Base-by-base conservation (phyloP, 1,140 invertebrate genomes). In the Drosophila elegans region DNA sequence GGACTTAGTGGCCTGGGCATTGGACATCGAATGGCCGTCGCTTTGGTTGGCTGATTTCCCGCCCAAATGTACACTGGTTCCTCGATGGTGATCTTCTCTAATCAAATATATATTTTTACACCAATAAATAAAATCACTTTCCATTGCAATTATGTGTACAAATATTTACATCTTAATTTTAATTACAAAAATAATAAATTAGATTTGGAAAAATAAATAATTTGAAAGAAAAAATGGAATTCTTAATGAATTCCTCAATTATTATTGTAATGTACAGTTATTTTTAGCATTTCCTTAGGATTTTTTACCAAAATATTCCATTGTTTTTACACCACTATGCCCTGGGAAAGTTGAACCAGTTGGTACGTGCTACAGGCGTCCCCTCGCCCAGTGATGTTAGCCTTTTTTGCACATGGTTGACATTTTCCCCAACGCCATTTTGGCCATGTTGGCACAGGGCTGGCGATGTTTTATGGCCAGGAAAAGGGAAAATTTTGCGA, bases 21-120 rank as follows among this genome's bases (percentile, higher is more conserved):
- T 76, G 76, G 59, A 77, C 75, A 72, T 81, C 73, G 78, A 62
- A 79, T 86, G 83, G 77, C 81, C 57, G 59, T 61, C 73, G 72
- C 72, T 80, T 80, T 84, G 81, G 82, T 86, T 84, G 82, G 80
- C 73, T 69, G 62, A 68, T 54, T 66, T 62, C 63, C 74, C 73
- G 41, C 54, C 62, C 55, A 59, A 75, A 34, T 36, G 41, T 36
- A 75, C 73, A 75, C 72, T 75, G 61, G 72, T 71, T n/a, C 7
- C 29, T 10, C 46, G 66, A 73, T 48, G 25, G 11, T 10, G 56
- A 74, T 68, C 61, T 34, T 38, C 3, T 1, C 11, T 11, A 42
- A 48, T 34, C 16, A n/a, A n/a, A n/a, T n/a, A n/a, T n/a, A n/a
- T n/a, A n/a, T n/a, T n/a, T n/a, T n/a, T n/a, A n/a, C n/a, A n/a